Base-by-base conservation (phyloP, 2,113 vertebrate genomes). In the Eleginops maclovinus region DNA sequence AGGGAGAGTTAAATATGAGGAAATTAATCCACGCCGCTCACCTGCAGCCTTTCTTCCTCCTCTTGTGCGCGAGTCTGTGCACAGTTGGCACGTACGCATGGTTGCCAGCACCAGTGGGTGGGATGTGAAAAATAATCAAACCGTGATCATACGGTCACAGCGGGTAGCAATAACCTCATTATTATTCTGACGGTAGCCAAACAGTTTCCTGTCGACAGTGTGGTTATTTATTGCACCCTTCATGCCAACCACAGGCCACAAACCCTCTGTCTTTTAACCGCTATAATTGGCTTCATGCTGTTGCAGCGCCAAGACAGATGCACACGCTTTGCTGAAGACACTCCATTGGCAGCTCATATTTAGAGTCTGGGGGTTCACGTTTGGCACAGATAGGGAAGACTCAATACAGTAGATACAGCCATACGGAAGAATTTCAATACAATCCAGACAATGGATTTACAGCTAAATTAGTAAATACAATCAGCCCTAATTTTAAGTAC, bases 231-330 rank as follows among this genome's bases (percentile, higher is more conserved):
- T 94, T 93, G 90, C 88, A 75, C 59, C 60, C 70, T 61, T 60
- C 53, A 55, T 93, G 93, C 94, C 94, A 95, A 78, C 73, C 64
- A 13, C 75, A 58, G 88, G 85, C 92, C 88, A 89, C 86, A 92
- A 91, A 93, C 93, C 91, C 91, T 94, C 92, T 94, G 89, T 91
- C 89, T 94, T 91, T 91, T 93, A 94, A 94, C 91, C 72, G 85
- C 84, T 91, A 83, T 95, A 95, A 95, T 95, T 95, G 93, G 94
- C 94, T 83, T 93, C 94, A 93, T 44, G 94, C 94, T 94, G 94
- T 54, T 94, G 90, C 77, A 91, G 82, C 65, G 83, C 81, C 79
- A 69, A 82, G 82, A 85, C 93, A 93, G 93, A 95, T 95, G 93
- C 90, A 83, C 85, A 81, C 21, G 63, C 84, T 89, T 85, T 87